phyloP scores from a whole-genome alignment of 2,113 vertebrate genomes.

The Oreochromis aureus region DNA sequence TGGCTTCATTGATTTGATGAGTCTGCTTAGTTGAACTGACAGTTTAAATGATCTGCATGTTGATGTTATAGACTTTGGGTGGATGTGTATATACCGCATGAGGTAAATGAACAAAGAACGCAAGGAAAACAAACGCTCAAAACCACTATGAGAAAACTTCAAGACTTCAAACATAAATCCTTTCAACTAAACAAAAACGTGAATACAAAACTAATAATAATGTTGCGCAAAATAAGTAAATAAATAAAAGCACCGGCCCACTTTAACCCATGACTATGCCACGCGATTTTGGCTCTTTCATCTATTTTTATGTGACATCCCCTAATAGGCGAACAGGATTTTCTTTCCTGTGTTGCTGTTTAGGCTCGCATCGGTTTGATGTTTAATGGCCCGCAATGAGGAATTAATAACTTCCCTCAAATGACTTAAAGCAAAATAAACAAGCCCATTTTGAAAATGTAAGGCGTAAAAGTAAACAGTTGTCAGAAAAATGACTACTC shows the following conservation, averaged over 20 bases:
- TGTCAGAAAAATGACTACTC: background rate
- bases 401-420: background rate
- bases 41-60: background rate
- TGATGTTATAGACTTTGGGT: background rate
- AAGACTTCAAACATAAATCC: background rate
- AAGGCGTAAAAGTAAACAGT: background rate
- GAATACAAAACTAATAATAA: background rate
- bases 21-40: background rate
- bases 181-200: background rate
- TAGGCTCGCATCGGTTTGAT: background rate
- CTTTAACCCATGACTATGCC: background rate
- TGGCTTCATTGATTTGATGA: background rate
- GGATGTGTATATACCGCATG: background rate
- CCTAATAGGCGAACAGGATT: background rate
- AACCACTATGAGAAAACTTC: background rate
- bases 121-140: background rate
- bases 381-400: background rate
- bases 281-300: background rate
- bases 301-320: background rate
- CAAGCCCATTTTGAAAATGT: background rate
- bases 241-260: background rate
- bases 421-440: background rate
- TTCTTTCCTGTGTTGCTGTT: background rate
- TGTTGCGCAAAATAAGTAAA: background rate
- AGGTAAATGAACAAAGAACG: background rate